phyloP scores from a whole-genome alignment of 2,113 vertebrate genomes.

The Aptenodytes patagonicus region DNA sequence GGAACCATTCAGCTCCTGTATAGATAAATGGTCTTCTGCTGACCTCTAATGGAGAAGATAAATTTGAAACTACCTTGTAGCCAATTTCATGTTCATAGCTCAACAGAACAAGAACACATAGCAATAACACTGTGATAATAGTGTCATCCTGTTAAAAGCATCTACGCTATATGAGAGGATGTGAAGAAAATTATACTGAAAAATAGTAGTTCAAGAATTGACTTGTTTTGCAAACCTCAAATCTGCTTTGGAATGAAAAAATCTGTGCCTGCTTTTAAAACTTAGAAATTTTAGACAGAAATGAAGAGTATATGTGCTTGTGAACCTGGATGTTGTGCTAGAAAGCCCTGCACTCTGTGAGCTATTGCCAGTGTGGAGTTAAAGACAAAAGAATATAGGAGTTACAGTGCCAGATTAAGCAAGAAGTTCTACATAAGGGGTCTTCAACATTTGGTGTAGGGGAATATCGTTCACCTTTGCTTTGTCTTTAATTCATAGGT shows the following conservation, averaged over 20 bases:
- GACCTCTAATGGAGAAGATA: constrained; percentile 56
- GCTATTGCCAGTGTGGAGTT: background rate
- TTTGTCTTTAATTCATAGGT: background rate
- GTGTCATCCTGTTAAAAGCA: background rate
- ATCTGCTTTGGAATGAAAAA: background rate
- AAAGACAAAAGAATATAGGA: background rate
- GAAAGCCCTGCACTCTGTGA: background rate
- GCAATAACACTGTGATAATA: background rate
- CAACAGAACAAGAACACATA: background rate
- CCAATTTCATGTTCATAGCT: background rate
- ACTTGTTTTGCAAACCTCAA: background rate
- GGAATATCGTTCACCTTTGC: background rate
- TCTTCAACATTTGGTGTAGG: background rate
- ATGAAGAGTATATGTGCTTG: background rate
- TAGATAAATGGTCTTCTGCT: constrained; percentile 25
- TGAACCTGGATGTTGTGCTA: background rate
- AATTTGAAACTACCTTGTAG: background rate
- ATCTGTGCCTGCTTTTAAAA: background rate
- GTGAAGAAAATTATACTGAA: background rate
- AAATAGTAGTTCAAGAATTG: background rate
- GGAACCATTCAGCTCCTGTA: background rate
- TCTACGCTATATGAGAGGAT: background rate
- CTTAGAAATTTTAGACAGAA: background rate
- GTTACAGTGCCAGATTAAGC: background rate
- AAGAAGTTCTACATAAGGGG: background rate